These are phyloP conservation scores for Ploceus nigricollis DNA, from an alignment of 2,113 vertebrate species.

Conservation along the genomic window DNA sequence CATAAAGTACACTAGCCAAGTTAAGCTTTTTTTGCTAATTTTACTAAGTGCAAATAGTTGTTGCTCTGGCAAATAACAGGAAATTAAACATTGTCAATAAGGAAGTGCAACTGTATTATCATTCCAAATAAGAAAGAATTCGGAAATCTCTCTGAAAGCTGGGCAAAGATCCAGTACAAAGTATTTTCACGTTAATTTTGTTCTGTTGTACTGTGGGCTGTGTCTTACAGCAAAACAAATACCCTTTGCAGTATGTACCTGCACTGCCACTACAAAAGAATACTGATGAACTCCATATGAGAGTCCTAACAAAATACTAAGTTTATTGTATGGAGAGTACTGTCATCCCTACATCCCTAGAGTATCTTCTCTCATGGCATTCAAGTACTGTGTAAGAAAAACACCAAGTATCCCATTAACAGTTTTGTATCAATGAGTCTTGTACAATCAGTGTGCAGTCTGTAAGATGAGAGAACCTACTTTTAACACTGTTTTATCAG, in stretches of 20 bases:
- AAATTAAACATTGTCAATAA: neutral
- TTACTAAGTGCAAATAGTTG: neutral
- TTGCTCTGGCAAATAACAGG: neutral
- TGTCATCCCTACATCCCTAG: neutral
- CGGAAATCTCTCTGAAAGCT: neutral
- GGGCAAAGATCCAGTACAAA: neutral
- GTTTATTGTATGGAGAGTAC: neutral
- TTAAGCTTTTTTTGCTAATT: neutral
- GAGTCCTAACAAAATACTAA: neutral
- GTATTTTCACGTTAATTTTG: neutral
- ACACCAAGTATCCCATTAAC: neutral
- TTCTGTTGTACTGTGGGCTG: neutral
- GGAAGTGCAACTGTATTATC: neutral
- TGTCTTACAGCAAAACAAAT: neutral
- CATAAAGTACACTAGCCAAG: neutral
- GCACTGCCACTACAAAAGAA: neutral
- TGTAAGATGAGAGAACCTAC: neutral
- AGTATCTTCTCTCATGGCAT: neutral
- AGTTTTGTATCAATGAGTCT: neutral
- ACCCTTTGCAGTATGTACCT: neutral
- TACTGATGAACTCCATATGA: neutral
- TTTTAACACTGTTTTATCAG: neutral
- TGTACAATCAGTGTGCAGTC: neutral
- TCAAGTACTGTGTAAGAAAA: neutral
- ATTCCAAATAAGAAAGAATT: neutral